phyloP scores from a whole-genome alignment of 1,140 invertebrate species.

The Aphaenogaster ashmeadi region DNA sequence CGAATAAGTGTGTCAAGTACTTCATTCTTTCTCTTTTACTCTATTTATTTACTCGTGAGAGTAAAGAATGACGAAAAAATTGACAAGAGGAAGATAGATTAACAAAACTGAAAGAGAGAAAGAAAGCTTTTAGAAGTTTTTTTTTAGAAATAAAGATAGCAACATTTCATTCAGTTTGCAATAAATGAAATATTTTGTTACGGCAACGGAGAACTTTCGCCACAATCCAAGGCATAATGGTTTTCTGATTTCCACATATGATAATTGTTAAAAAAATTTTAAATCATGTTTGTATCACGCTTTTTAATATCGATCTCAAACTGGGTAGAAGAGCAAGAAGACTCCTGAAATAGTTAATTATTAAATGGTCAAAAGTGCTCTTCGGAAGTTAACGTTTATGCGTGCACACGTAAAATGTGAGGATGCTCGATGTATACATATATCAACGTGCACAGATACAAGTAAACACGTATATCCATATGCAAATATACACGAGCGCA shows the following conservation, averaged over 20 bases:
- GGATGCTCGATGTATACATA: background rate
- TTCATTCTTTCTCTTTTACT: background rate
- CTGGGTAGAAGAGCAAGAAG: background rate
- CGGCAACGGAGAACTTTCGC: background rate
- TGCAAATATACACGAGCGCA: conserved; percentile 8
- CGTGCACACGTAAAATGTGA: background rate
- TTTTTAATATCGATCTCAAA: background rate
- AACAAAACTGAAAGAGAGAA: background rate
- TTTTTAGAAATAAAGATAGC: background rate
- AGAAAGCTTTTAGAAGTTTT: background rate
- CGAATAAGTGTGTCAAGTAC: conserved; percentile 21
- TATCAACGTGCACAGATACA: background rate
- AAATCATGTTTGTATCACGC: background rate
- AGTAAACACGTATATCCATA: conserved; percentile 15
- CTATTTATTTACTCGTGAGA: background rate
- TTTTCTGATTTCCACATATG: background rate
- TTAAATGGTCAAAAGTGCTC: background rate
- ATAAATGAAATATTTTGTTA: background rate
- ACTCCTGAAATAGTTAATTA: conserved; percentile 13
- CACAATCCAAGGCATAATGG: background rate
- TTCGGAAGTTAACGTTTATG: background rate
- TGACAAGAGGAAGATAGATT: background rate
- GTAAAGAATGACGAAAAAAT: conserved; percentile 8
- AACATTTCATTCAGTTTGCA: background rate
- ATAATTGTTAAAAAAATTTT: background rate